Conservation (phyloP, 2,113 vertebrate species). For the Hystrix cristata region DNA sequence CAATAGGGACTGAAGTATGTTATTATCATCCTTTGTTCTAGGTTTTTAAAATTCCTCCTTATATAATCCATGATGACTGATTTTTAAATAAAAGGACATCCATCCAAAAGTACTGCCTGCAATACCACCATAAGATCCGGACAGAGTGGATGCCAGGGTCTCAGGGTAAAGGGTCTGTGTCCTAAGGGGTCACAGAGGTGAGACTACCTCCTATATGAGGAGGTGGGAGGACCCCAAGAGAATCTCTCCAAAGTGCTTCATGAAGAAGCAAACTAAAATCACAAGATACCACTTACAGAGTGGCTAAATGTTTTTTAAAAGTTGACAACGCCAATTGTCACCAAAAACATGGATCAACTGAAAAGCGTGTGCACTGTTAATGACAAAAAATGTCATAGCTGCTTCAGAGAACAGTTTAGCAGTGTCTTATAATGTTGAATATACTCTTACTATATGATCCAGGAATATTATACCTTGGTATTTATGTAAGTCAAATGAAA, state of each 20-base stretch:
- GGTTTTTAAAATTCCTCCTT: background rate
- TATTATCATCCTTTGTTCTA: background rate
- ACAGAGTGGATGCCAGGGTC: background rate
- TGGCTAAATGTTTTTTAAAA: constrained; percentile 1
- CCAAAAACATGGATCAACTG: background rate
- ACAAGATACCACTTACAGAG: background rate
- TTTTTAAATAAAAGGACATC: background rate
- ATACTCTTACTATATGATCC: background rate
- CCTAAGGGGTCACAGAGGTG: background rate
- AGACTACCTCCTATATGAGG: background rate
- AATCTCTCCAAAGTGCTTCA: background rate
- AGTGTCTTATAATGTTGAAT: background rate
- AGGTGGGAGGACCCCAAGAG: background rate
- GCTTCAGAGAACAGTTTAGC: background rate
- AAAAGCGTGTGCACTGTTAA: constrained; percentile 3
- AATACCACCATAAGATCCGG: background rate
- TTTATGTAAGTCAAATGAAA: constrained; percentile 31
- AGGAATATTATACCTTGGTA: background rate
- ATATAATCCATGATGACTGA: background rate
- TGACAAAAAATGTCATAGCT: background rate
- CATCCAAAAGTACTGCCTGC: background rate
- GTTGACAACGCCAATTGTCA: background rate
- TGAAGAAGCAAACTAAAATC: constrained; percentile 19
- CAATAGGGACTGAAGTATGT: background rate
- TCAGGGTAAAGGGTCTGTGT: background rate